phyloP scores from a whole-genome alignment of 2,888 invertebrate genomes.

The Rhyacophila evoluta region DNA sequence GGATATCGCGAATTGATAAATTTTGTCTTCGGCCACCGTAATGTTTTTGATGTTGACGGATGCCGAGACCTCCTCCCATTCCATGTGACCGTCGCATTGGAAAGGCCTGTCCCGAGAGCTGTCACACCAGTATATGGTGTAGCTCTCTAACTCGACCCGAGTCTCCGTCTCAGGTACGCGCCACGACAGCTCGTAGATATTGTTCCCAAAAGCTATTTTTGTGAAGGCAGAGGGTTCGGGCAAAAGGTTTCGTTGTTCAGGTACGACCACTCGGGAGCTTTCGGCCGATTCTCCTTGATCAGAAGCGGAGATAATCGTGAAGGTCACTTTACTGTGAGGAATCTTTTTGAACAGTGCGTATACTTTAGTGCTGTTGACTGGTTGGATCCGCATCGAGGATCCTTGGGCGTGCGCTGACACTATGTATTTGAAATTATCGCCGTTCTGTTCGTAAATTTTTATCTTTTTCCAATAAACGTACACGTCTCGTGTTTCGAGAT shows the following conservation, averaged over 20 bases:
- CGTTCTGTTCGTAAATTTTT: constrained; percentile 77
- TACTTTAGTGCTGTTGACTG: constrained; percentile 58
- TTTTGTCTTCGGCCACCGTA: constrained; percentile 71
- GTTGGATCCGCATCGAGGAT: constrained; percentile 61
- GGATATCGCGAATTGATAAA: constrained; percentile 85
- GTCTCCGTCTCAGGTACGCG: constrained; percentile 66
- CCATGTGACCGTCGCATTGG: constrained; percentile 71
- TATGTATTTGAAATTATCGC: constrained; percentile 79
- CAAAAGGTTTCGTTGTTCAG: constrained; percentile 66
- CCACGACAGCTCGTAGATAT: constrained; percentile 83
- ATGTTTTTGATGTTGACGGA: constrained; percentile 69
- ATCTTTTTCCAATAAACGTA: constrained; percentile 86
- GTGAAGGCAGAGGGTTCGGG: constrained; percentile 73
- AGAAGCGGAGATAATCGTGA: constrained; percentile 75
- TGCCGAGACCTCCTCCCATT: constrained; percentile 62
- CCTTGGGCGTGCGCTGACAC: constrained; percentile 67
- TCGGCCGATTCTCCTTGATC: constrained; percentile 70
- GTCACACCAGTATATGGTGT: constrained; percentile 86
- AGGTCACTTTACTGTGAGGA: constrained; percentile 61
- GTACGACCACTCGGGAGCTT: constrained; percentile 73
- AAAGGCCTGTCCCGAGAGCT: constrained; percentile 70
- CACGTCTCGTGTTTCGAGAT: constrained; percentile 70
- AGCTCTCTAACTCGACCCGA: constrained; percentile 71
- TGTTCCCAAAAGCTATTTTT: constrained; percentile 79
- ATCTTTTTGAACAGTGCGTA: constrained; percentile 73